Conservation (phyloP, 2,888 invertebrate species). For the Nebria brevicollis region DNA sequence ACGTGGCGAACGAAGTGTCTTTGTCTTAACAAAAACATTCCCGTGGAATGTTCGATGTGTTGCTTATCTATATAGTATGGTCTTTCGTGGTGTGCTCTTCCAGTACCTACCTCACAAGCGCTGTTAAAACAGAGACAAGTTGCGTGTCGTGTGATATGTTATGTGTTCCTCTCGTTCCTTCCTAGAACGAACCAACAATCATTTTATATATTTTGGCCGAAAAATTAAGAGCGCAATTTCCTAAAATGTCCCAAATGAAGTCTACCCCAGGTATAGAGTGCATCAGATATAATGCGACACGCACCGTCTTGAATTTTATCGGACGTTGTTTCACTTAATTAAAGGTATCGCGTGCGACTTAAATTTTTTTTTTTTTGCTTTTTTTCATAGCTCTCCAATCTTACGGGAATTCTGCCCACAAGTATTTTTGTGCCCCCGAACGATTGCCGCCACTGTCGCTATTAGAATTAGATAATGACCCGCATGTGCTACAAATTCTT, state of each 20-base stretch:
- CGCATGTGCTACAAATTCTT: conserved; percentile 33
- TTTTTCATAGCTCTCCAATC: not conserved
- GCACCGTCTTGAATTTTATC: not conserved
- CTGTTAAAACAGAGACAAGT: no score
- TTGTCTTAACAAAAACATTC: conserved; percentile 29
- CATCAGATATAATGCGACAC: not conserved
- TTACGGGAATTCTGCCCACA: not conserved
- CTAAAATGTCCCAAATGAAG: no score
- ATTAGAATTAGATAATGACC: conserved; percentile 17
- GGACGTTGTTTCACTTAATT: conserved; percentile 39
- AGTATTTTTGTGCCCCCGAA: not conserved
- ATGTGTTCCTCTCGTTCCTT: no score
- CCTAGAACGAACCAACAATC: no score
- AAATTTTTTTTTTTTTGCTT: not conserved
- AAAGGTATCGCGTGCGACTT: conserved; percentile 32
- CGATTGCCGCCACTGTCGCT: not conserved
- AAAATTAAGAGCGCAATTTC: no score
- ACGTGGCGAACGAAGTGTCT: conserved; percentile 9
- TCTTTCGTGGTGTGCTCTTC: conserved; percentile 3
- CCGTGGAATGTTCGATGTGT: conserved; percentile 33
- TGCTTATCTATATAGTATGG: conserved; percentile 41
- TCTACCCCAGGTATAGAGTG: not conserved
- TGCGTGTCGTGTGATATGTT: no score
- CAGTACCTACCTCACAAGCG: not conserved
- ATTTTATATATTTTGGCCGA: no score